Percentiles rank a stretch among this genome's conserved stretches.
Conservation (phyloP, 2,797 vertebrate species). For the Dermochelys coriacea region DNA sequence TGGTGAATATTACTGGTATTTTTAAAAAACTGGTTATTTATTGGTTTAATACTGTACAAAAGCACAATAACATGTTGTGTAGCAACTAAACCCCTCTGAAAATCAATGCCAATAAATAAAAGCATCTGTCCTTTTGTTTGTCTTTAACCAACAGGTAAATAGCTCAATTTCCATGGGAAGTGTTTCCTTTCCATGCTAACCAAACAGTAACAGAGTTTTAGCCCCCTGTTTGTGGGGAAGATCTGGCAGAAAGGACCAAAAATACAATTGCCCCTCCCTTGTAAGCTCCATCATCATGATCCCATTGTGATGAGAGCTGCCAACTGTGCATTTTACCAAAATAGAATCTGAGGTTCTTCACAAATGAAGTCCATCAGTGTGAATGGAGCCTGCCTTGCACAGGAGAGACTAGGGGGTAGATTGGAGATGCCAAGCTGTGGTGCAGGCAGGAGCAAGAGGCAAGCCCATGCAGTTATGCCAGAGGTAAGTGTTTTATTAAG, state of each 20-base stretch:
- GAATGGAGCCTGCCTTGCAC: background rate
- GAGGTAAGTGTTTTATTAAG: background rate
- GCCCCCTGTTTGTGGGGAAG: background rate
- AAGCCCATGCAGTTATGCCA: background rate
- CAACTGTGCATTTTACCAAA: background rate
- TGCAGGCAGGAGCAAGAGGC: background rate
- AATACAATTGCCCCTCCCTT: background rate
- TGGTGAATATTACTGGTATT: fast-evolving
- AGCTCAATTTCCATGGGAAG: background rate
- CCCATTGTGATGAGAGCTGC: background rate
- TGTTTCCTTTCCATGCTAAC: background rate
- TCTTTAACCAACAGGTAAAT: background rate
- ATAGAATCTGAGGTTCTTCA: background rate
- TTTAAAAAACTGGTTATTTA: background rate
- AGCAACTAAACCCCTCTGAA: background rate
- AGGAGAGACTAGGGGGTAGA: background rate
- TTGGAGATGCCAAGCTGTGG: background rate
- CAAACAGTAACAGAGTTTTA: background rate
- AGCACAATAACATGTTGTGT: fast-evolving
- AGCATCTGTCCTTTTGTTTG: background rate
- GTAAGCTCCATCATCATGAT: background rate
- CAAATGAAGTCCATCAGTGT: background rate
- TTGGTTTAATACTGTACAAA: fast-evolving
- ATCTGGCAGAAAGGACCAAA: background rate
- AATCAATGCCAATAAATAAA: background rate